These are phyloP conservation scores for Drosophila anomelani DNA, from an alignment of 2,888 invertebrate species.

Conservation along the genomic window DNA sequence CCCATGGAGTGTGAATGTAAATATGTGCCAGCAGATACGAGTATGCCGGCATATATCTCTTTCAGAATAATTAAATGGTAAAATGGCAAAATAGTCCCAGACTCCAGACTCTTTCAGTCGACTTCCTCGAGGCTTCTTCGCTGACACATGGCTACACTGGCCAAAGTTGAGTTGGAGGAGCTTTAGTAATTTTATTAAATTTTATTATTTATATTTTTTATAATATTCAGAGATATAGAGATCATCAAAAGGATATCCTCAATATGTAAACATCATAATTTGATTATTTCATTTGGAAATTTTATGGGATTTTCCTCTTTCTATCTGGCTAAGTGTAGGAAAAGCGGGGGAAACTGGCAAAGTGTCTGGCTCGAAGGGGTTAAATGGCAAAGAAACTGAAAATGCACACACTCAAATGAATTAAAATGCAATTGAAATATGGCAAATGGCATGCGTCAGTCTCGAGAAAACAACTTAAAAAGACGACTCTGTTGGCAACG, in stretches of 20 bases:
- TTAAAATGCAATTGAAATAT: constrained; percentile 72
- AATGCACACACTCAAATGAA: constrained; percentile 55
- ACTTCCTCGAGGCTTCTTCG: constrained; percentile 28
- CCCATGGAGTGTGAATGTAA: constrained; percentile 36
- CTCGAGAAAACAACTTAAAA: constrained; percentile 24
- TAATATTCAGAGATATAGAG: neutral
- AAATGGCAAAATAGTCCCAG: constrained; percentile 14
- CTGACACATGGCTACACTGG: constrained; percentile 14
- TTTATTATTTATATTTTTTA: neutral
- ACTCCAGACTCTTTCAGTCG: constrained; percentile 11
- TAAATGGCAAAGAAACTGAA: constrained; percentile 55
- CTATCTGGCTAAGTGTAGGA: neutral
- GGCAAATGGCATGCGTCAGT: constrained; percentile 64
- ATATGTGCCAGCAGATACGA: constrained; percentile 22
- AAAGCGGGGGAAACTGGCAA: constrained; percentile 10
- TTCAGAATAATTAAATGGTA: constrained; percentile 58
- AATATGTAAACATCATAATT: neutral
- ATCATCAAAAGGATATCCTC: neutral
- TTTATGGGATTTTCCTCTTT: too few species aligned
- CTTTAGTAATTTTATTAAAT: neutral
- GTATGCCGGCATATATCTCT: constrained; percentile 30
- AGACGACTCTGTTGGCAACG: neutral
- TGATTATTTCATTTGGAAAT: neutral
- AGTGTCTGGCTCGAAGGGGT: constrained; percentile 48
- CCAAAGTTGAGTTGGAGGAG: neutral